phyloP scores from a whole-genome alignment of 2,888 invertebrate genomes.

The Ametastegia equiseti region DNA sequence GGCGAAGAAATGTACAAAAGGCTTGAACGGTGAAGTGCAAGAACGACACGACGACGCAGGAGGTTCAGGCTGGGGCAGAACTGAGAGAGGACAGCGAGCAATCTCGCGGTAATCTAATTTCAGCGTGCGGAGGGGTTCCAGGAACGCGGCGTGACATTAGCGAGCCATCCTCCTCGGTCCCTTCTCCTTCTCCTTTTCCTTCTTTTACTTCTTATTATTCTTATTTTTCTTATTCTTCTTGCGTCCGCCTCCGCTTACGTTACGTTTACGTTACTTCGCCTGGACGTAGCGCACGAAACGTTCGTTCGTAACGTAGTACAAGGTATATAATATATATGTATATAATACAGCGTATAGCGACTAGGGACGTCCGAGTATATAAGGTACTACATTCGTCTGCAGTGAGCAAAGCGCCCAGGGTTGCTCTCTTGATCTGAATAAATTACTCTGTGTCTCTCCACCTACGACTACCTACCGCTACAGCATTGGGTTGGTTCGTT shows the following conservation, averaged over 20 bases:
- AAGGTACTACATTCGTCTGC: constrained; percentile 48
- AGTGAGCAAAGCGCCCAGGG: background rate
- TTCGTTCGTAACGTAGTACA: too few species aligned
- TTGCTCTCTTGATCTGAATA: constrained; percentile 21
- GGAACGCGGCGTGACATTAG: constrained; percentile 73
- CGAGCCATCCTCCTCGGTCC: constrained; percentile 62
- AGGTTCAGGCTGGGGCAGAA: constrained; percentile 51
- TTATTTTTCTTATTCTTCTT: too few species aligned
- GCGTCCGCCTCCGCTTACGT: background rate
- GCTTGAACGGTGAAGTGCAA: background rate
- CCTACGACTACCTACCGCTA: background rate
- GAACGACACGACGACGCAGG: constrained; percentile 10
- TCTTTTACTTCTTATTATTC: constrained; percentile 2
- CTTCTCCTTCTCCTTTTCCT: constrained; percentile 47
- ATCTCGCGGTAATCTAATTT: constrained; percentile 75
- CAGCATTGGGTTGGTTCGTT: background rate
- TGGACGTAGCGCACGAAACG: too few species aligned
- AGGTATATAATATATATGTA: too few species aligned
- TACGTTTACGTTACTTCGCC: background rate
- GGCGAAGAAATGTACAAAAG: too few species aligned
- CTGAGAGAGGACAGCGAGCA: constrained; percentile 66
- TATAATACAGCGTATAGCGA: too few species aligned
- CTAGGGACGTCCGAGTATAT: background rate
- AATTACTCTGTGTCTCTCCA: constrained; percentile 1
- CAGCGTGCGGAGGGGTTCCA: constrained; percentile 72